Evolutionary conservation across 1,140 invertebrate species (phyloP).

Genomic region (Patella vulgata): DNA sequence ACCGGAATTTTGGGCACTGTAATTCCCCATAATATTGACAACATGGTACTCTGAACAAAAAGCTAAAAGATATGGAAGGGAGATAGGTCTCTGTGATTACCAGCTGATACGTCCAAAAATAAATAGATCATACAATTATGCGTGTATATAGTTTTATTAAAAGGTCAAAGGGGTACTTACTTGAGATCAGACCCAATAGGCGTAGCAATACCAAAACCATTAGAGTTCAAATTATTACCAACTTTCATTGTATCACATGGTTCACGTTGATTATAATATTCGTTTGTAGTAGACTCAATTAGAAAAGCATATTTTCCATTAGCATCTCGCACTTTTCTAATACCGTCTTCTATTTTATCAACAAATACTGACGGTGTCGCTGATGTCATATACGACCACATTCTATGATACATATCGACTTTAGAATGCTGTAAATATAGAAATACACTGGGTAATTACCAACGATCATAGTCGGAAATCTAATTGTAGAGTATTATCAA

Average conservation of each 20-base stretch:
- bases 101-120: too few relatives aligned
- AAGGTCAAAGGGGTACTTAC: too few relatives aligned
- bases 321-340: constrained; percentile 51
- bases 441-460: neutral
- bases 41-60: too few relatives aligned
- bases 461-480: too few relatives aligned
- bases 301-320: constrained; percentile 90
- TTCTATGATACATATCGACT: constrained; percentile 88
- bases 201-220: constrained; percentile 94
- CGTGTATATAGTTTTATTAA: too few relatives aligned
- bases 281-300: constrained; percentile 94
- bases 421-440: constrained; percentile 80
- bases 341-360: constrained; percentile 49
- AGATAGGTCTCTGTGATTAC: too few relatives aligned
- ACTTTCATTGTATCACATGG: constrained; percentile 96
- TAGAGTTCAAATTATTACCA: constrained; percentile 89
- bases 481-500: too few relatives aligned
- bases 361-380: constrained; percentile 56
- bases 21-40: too few relatives aligned
- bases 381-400: constrained; percentile 92
- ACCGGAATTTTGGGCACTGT: too few relatives aligned
- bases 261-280: constrained; percentile 90
- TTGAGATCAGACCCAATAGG: constrained; percentile 88
- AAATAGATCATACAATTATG: too few relatives aligned
- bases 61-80: too few relatives aligned